phyloP scores from a whole-genome alignment of 2,888 invertebrate species.

The Oscheius sp. region DNA sequence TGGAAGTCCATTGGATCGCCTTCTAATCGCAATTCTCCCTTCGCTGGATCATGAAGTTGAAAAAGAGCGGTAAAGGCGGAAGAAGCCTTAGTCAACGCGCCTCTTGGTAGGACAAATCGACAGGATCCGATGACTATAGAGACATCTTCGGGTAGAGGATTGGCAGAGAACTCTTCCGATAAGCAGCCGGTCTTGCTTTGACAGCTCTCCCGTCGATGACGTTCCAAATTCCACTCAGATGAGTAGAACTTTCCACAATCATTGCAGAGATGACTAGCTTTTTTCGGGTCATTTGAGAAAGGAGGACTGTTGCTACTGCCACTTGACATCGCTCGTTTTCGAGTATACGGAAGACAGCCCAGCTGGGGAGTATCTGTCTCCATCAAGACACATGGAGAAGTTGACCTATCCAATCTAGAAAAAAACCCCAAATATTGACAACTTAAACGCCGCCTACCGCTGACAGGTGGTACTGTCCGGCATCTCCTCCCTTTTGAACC shows the following conservation, averaged over 20 bases:
- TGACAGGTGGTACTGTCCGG: slow-evolving; percentile 41
- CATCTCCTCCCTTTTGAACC: slow-evolving; percentile 29
- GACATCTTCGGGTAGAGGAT: slow-evolving; percentile 17
- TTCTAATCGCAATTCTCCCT: slow-evolving; percentile 33
- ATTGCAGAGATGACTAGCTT: slow-evolving; percentile 34
- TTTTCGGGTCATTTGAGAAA: slow-evolving; percentile 25
- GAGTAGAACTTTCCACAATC: slow-evolving; percentile 39
- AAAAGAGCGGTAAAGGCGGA: slow-evolving; percentile 31
- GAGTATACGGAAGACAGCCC: slow-evolving; percentile 21
- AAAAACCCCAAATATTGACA: not conserved
- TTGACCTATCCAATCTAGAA: slow-evolving; percentile 31
- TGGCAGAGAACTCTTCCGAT: not conserved
- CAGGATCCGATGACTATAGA: slow-evolving; percentile 20
- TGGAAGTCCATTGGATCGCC: slow-evolving; percentile 33
- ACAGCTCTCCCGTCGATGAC: slow-evolving; percentile 35
- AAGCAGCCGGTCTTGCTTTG: not conserved
- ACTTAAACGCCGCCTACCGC: slow-evolving; percentile 7
- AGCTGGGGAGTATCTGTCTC: slow-evolving; percentile 1
- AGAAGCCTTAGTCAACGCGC: slow-evolving; percentile 30
- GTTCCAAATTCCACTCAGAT: slow-evolving; percentile 39
- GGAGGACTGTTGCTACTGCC: not conserved
- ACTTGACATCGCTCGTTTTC: slow-evolving; percentile 28
- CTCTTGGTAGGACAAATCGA: slow-evolving; percentile 26
- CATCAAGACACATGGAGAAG: slow-evolving; percentile 33
- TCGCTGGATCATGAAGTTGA: slow-evolving; percentile 27